phyloP scores from a whole-genome alignment of 2,888 invertebrate species.

The Drosophila lutescens region DNA sequence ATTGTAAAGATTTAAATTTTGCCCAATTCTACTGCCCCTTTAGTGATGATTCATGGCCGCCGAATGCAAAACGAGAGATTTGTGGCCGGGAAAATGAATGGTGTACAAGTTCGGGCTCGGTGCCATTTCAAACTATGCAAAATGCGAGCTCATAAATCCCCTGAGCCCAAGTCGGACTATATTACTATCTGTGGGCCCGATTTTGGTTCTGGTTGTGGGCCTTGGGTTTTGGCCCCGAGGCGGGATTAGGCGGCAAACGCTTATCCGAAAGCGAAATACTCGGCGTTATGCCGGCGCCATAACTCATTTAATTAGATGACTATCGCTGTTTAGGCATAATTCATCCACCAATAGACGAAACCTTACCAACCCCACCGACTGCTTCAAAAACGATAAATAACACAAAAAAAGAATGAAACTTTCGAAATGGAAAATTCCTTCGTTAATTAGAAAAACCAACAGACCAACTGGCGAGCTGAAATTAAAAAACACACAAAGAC shows the following conservation, averaged over 20 bases:
- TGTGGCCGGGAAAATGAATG: conserved; percentile 64
- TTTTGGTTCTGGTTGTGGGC: conserved; percentile 13
- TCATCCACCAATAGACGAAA: conserved; percentile 43
- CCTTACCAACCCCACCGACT: conserved; percentile 2
- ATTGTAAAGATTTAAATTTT: conserved; percentile 19
- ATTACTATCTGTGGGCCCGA: conserved; percentile 6
- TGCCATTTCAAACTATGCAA: conserved; percentile 77
- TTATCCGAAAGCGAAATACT: conserved; percentile 54
- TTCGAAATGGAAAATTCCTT: conserved; percentile 52
- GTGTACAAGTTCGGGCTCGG: conserved; percentile 42
- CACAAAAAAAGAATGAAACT: conserved; percentile 11
- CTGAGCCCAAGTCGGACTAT: conserved; percentile 18
- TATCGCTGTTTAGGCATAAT: conserved; percentile 55
- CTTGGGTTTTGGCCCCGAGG: conserved; percentile 23
- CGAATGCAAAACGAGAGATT: conserved; percentile 74
- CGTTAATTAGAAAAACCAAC: conserved; percentile 69
- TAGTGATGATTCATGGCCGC: conserved; percentile 66
- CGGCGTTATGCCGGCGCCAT: conserved; percentile 60
- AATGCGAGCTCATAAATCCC: conserved; percentile 67
- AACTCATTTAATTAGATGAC: conserved; percentile 74
- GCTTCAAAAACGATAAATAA: conserved; percentile 37
- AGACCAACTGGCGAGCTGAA: conserved; percentile 30
- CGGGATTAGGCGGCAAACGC: conserved; percentile 48
- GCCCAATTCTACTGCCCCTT: conserved; percentile 22
- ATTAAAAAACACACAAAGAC: conserved; percentile 21